Percentiles rank a stretch among this genome's conserved stretches.
Conservation (phyloP, 2,113 vertebrate species). For the Oophaga pumilio region DNA sequence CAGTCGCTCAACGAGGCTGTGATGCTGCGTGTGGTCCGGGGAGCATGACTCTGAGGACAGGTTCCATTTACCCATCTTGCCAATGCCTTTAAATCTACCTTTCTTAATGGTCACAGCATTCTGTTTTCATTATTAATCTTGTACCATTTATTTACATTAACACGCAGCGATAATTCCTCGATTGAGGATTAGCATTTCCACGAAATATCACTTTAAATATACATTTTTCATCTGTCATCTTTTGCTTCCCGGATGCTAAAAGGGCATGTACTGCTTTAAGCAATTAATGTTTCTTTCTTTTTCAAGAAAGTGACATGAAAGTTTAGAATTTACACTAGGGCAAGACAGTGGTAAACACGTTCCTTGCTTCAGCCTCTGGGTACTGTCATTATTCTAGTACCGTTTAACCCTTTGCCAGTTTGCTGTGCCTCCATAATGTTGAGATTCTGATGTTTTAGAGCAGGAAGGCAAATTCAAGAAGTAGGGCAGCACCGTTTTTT, state of each 20-base stretch:
- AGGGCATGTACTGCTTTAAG: conserved; percentile 56
- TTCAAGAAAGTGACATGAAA: conserved; percentile 57
- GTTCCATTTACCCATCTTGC: background rate
- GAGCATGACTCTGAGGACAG: too few relatives aligned
- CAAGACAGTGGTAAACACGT: conserved; percentile 55
- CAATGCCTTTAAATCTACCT: background rate
- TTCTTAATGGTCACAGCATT: background rate
- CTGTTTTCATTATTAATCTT: background rate
- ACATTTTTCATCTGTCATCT: conserved; percentile 32
- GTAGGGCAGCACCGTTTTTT: background rate
- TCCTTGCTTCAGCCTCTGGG: conserved; percentile 50
- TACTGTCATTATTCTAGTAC: conserved; percentile 46
- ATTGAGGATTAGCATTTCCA: conserved; percentile 8
- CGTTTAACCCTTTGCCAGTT: conserved; percentile 33
- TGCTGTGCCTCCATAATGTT: background rate
- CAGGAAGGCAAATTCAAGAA: background rate
- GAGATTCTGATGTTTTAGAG: background rate
- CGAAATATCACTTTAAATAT: conserved; percentile 36
- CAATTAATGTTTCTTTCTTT: conserved; percentile 57
- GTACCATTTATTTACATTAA: background rate
- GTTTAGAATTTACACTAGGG: conserved; percentile 58
- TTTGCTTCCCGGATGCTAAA: conserved; percentile 40
- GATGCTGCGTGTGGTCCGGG: too few relatives aligned
- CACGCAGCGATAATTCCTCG: background rate
- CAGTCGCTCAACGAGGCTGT: too few relatives aligned